Percentiles rank a stretch among this genome's conserved stretches.
These are phyloP conservation scores for Mionectes olivaceus DNA, from an alignment of 2,797 vertebrate species.

Conservation along the genomic window DNA sequence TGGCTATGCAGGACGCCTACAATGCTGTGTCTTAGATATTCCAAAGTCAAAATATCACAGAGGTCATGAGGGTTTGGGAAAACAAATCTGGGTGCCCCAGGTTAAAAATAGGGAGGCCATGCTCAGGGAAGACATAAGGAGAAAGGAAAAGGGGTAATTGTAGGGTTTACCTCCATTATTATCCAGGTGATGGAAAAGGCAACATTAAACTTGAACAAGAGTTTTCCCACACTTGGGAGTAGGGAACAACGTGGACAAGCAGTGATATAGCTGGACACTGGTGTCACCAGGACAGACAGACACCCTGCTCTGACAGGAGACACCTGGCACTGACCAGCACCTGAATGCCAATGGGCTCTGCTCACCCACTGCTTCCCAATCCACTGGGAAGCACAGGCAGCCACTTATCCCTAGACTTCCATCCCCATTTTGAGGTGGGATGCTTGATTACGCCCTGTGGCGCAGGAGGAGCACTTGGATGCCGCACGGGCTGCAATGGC, in stretches of 20 bases:
- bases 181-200: background rate
- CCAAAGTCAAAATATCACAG: background rate
- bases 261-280: accelerated
- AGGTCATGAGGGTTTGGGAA: background rate
- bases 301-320: background rate
- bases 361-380: background rate
- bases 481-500: too few relatives aligned
- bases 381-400: background rate
- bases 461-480: background rate
- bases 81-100: background rate
- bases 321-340: background rate
- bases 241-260: background rate
- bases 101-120: constrained; percentile 13
- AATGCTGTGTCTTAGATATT: background rate
- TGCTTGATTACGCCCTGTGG: background rate
- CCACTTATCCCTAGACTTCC: background rate
- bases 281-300: accelerated
- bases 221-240: accelerated
- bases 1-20: background rate
- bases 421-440: background rate
- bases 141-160: background rate
- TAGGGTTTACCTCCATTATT: background rate
- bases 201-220: background rate
- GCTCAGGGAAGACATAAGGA: background rate
- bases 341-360: background rate